phyloP scores from a whole-genome alignment of 1,140 invertebrate species.

The Mya arenaria region DNA sequence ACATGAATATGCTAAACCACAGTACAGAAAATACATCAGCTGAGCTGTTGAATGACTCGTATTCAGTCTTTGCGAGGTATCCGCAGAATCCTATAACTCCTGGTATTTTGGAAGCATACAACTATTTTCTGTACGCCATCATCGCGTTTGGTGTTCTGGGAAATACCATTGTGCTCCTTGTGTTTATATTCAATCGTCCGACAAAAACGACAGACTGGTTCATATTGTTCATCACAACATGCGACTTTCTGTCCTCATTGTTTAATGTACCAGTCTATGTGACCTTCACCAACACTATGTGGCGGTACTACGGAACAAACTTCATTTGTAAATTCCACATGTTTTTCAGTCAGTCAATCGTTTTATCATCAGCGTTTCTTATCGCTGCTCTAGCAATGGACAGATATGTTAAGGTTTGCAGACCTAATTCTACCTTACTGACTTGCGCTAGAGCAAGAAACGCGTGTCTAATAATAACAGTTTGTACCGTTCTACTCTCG shows the following conservation, averaged over 20 bases:
- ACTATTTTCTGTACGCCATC: background rate
- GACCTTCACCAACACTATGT: background rate
- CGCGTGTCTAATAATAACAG: background rate
- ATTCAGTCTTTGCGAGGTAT: too few species aligned
- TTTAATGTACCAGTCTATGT: background rate
- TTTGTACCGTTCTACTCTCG: background rate
- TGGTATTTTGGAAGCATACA: background rate
- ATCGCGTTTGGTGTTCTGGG: background rate
- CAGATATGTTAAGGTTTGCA: slow-evolving; percentile 6
- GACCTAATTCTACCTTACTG: background rate
- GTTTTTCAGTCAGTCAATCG: slow-evolving; percentile 12
- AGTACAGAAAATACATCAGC: too few species aligned
- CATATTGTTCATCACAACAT: background rate
- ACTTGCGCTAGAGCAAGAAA: background rate
- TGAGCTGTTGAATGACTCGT: too few species aligned
- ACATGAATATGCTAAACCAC: too few species aligned
- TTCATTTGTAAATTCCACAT: slow-evolving; percentile 16
- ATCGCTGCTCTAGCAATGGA: slow-evolving; percentile 16
- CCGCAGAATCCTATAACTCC: too few species aligned
- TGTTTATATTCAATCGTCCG: background rate
- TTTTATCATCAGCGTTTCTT: slow-evolving; percentile 16
- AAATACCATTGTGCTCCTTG: slow-evolving; percentile 3
- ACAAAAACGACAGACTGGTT: slow-evolving; percentile 16
- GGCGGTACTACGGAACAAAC: background rate
- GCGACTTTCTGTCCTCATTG: slow-evolving; percentile 9